Evolutionary conservation across 2,113 vertebrate genomes (phyloP).

Genomic region (Thomomys bottae): DNA sequence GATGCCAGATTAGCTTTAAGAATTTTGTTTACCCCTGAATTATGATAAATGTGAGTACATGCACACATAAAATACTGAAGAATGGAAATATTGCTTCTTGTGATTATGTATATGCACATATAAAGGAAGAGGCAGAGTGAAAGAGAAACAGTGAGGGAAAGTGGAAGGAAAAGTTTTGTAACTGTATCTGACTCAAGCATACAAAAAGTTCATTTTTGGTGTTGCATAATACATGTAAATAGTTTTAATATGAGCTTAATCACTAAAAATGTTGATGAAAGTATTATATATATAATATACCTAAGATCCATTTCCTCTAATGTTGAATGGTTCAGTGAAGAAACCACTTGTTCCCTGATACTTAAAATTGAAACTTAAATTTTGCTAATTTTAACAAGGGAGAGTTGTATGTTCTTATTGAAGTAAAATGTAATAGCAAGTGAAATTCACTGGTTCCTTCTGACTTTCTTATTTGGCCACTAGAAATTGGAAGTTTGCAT

Average conservation of each 20-base stretch:
- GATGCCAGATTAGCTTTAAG: neutral
- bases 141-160: neutral
- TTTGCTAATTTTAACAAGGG: neutral
- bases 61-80: neutral
- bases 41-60: neutral
- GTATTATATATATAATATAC: slow-evolving; percentile 23
- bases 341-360: neutral
- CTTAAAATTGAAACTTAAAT: neutral
- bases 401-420: neutral
- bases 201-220: neutral
- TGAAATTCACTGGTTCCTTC: neutral
- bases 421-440: slow-evolving; percentile 19
- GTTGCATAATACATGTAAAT: neutral
- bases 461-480: neutral
- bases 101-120: neutral
- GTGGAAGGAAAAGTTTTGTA: neutral
- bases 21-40: slow-evolving; percentile 18
- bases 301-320: neutral
- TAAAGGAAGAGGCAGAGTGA: neutral
- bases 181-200: neutral
- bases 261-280: slow-evolving; percentile 16
- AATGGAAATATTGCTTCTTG: neutral
- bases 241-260: neutral
- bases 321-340: neutral
- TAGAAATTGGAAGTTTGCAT: neutral